Evolutionary conservation across 1,140 invertebrate genomes (phyloP), one percentile per base, ranked within the genome.

Genomic region (Drosophila parabipectinata): DNA sequence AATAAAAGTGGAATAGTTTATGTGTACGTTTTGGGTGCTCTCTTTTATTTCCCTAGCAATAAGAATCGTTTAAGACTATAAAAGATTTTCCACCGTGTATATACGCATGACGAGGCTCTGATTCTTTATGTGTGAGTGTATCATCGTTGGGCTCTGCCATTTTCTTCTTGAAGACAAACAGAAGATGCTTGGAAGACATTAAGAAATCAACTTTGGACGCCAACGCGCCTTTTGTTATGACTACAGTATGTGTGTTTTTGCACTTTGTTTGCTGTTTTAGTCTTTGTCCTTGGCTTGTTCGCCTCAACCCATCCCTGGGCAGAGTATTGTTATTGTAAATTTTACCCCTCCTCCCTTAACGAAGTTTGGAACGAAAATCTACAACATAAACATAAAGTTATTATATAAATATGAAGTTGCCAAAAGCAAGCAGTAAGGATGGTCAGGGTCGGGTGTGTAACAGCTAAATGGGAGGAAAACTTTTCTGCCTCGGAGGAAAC

Each of bases 171-270:
- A 83, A 88, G 64, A 73, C 84, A 88, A 88, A 88, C 80, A 84
- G 66, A 71, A 72, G 56, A 68, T 79, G 63, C 79, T 78, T 66
- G 75, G 63, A 62, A 78, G 79, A 84, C 83, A 88, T 88, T 88
- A 88, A 88, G 83, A 88, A 88, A 88, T 87, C 83, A 87, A 87
- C 82, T 85, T 87, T 87, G 73, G 81, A 85, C 81, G 81, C 80
- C 80, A 79, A 60, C 72, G 74, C 82, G 74, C 62, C 82, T 78
- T 84, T 85, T 85, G 82, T 87, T 85, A 67, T 72, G 74, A 30
- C 66, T 68, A 79, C 71, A 68, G 60, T 67, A 64, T 82, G 61
- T 66, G 52, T 55, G 48, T 47, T 47, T 64, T 56, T 69, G 44
- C 58, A 71, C 76, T 54, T 77, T 62, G 67, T 77, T 59, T 78